Conservation (phyloP, 2,113 vertebrate species). For the Argyrosomus japonicus region DNA sequence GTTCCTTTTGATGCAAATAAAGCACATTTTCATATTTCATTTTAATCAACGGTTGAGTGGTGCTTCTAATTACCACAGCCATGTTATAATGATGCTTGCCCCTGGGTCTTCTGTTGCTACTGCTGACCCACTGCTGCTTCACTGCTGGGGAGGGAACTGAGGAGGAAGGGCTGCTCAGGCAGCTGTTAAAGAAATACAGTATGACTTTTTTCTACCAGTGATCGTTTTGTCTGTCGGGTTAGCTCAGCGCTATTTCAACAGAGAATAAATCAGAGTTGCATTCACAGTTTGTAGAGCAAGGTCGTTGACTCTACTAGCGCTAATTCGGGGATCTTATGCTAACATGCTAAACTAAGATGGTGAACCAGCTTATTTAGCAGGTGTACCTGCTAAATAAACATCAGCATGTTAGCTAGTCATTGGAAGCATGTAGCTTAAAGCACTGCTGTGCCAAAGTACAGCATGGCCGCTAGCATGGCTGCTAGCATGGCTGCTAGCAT, state of each 20-base stretch:
- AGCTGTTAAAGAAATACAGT: slow-evolving; percentile 39
- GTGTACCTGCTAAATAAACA: background rate
- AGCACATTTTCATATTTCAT: slow-evolving; percentile 59
- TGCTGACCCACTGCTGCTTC: slow-evolving; percentile 67
- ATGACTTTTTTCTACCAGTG: slow-evolving; percentile 3
- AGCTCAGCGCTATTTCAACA: background rate
- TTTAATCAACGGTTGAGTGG: slow-evolving; percentile 73
- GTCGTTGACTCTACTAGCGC: background rate
- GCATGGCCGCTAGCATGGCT: background rate
- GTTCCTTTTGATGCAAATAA: slow-evolving; percentile 56
- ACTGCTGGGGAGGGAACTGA: slow-evolving; percentile 45
- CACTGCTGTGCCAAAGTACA: background rate
- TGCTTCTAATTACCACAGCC: slow-evolving; percentile 71
- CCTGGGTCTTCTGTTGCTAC: slow-evolving; percentile 60
- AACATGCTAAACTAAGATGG: slow-evolving; percentile 1
- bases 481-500: background rate
- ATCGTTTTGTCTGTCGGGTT: background rate
- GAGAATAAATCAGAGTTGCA: background rate
- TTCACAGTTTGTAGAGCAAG: slow-evolving; percentile 11
- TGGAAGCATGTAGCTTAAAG: background rate
- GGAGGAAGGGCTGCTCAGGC: slow-evolving; percentile 53
- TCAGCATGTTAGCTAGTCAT: background rate
- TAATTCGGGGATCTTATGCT: background rate
- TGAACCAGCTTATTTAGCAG: no score
- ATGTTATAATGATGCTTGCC: slow-evolving; percentile 70